Base-by-base conservation (phyloP, 2,888 invertebrate species). In the Periphyllus acericola region DNA sequence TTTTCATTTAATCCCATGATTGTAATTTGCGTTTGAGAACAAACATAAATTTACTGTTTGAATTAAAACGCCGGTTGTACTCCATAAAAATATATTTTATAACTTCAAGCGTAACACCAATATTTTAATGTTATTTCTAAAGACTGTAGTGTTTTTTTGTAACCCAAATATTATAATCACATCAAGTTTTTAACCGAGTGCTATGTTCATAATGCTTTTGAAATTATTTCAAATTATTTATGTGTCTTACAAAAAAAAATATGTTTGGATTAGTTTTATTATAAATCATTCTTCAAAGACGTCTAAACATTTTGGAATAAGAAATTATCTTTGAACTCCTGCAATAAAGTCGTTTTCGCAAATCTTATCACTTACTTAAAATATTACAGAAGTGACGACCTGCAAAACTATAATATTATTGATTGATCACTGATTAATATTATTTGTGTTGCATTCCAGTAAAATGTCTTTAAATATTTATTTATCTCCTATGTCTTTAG, bases 381-480 rank as follows among this genome's bases (percentile, higher is more conserved):
- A 60, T 46, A 46, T 14, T 60, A 36, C 72, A 87, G 86, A 72
- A 87, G 86, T 72, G 52, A 74, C 74, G 80, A 86, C 78, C 71
- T 9, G 78, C 78, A 32, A 68, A 81, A 76, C 40, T 76, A 76
- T 36, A 40, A 60, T 32, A 74, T 74, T n/a, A n/a, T 80, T 80
- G 86, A 87, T 87, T 80, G 60, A 87, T 80, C 55, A 80, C 81
- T 60, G 74, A 86, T 86, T 86, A 79, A 87, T 80, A 52, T 79
- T 80, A 87, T 87, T 81, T 74, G 72, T 55, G 40, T 1, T 29
- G 52, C 55, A 36, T 55, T 36, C 36, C 29, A 36, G 55, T 74
- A 72, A 68, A 66, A 75, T 60, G n/a, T 74, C 60, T 60, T 14
- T 52, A n/a, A n/a, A n/a, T n/a, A n/a, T n/a, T n/a, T n/a, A n/a